Conservation (phyloP, 1,140 invertebrate genomes). For the Drosophila ogumai region DNA sequence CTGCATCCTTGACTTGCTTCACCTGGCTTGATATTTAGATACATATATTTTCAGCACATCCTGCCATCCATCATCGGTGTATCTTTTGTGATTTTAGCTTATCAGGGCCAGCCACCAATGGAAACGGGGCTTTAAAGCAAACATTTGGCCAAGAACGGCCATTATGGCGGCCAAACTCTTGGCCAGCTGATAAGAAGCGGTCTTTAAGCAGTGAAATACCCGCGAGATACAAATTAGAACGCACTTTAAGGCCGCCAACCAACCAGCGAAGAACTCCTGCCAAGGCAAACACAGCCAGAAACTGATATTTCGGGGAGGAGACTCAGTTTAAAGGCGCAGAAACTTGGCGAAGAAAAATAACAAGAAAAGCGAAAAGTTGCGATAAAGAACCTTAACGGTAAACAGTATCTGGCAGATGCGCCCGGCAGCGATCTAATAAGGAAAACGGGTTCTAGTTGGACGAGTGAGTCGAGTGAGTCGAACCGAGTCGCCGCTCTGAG, state of each 20-base stretch:
- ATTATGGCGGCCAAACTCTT: slow-evolving; percentile 26
- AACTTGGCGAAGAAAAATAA: slow-evolving; percentile 26
- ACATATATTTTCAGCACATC: slow-evolving; percentile 4
- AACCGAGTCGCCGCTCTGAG: slow-evolving; percentile 20
- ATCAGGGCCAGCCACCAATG: slow-evolving; percentile 36
- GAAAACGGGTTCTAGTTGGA: slow-evolving; percentile 69
- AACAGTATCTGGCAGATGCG: slow-evolving; percentile 69
- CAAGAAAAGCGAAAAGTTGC: slow-evolving; percentile 22
- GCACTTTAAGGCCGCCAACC: slow-evolving; percentile 69
- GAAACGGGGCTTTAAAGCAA: slow-evolving; percentile 34
- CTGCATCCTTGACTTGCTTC: background rate
- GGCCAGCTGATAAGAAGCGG: slow-evolving; percentile 34
- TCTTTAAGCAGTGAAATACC: slow-evolving; percentile 31
- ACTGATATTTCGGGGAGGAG: slow-evolving; percentile 59
- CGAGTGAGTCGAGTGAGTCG: slow-evolving; percentile 32
- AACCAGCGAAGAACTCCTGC: slow-evolving; percentile 47
- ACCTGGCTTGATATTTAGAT: background rate
- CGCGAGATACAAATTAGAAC: slow-evolving; percentile 34
- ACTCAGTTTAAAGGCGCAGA: slow-evolving; percentile 62
- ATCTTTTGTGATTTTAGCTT: slow-evolving; percentile 16
- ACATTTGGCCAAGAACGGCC: slow-evolving; percentile 40
- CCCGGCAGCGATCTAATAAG: slow-evolving; percentile 62
- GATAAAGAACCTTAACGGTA: slow-evolving; percentile 73
- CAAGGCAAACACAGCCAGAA: slow-evolving; percentile 10
- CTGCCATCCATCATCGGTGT: slow-evolving; percentile 12